Evolutionary conservation across 2,888 invertebrate genomes (phyloP), one percentile per base, ranked within the genome.

Genomic region (Drosophila quinaria): DNA sequence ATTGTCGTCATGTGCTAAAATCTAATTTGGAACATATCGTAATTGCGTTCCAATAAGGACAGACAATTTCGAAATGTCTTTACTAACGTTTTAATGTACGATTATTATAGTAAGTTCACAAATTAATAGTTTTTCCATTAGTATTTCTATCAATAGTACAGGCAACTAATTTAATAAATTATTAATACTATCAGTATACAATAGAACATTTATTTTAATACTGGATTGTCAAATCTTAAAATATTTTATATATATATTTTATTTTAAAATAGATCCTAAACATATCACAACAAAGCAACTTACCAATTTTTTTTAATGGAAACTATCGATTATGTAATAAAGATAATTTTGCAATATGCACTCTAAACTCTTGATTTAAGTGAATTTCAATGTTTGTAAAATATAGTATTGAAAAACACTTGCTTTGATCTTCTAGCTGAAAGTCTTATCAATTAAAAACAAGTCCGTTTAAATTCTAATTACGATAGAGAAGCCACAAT

Each of bases 1-100:
- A 64, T 70, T 64, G 46, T 37, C 39, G 17, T 44, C 60, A 61
- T 65, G 66, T 59, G 70, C 50, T 61, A 42, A 66, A 74, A 74
- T 55, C 42, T 9, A 70, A 70, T 74, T 62, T 66, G 50, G 42
- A 39, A 29, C 41, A 58, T 59, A 39, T 35, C 50, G 59, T 55
- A 59, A 37, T 31, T 19, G 31, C 4, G 33, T 1, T 31, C 13
- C 8, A 15, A 33, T n/a, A 33, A 22, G 33, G n/a, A 50, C 31
- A 13, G 47, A 15, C 58, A 33, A 39, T 59, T 54, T 44, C 5
- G 5, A 46, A 63, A 46, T 47, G n/a, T 1, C 11, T 44, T 41
- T 9, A 56, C 13, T 41, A 46, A n/a, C 9, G 37, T 46, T 55
- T 31, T 31, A 42, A 50, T 42, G 13, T 44, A 19, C 56, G 5